Evolutionary conservation across 2,888 invertebrate genomes (phyloP).

Genomic region (Polietes domitor): DNA sequence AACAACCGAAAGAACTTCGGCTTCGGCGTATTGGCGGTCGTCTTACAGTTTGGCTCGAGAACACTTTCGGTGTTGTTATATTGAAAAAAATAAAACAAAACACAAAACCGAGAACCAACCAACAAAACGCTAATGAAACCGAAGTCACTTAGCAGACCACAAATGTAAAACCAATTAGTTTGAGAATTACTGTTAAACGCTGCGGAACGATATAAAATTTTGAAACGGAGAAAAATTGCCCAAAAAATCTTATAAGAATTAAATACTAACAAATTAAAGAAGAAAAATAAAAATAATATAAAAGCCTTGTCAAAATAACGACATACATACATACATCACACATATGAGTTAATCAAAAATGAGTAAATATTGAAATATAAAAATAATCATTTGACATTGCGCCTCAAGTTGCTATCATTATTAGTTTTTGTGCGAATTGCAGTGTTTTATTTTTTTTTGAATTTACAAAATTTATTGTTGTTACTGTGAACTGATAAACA

Average conservation of each 20-base stretch:
- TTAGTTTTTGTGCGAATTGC: constrained; percentile 21
- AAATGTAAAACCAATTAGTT: constrained; percentile 76
- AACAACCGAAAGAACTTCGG: neutral
- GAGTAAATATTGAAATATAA: neutral
- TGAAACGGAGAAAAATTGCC: constrained; percentile 43
- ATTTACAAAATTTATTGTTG: constrained; percentile 9
- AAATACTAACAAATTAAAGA: constrained; percentile 28
- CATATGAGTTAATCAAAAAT: too few relatives aligned
- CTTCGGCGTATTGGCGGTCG: neutral
- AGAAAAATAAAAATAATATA: constrained; percentile 44
- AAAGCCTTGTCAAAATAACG: too few relatives aligned
- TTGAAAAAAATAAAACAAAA: constrained; percentile 35
- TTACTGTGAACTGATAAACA: constrained; percentile 45
- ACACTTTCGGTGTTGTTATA: constrained; percentile 41
- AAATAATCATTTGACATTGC: neutral
- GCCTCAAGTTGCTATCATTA: neutral
- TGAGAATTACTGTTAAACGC: constrained; percentile 77
- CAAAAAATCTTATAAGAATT: constrained; percentile 6
- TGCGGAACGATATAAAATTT: constrained; percentile 71
- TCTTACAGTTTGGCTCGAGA: constrained; percentile 29
- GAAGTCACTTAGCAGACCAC: constrained; percentile 73
- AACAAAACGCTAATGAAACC: constrained; percentile 53
- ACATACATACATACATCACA: too few relatives aligned
- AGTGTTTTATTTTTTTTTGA: neutral
- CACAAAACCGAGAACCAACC: constrained; percentile 19